phyloP scores from a whole-genome alignment of 2,888 invertebrate species.

The Pharmacophagus antenor region DNA sequence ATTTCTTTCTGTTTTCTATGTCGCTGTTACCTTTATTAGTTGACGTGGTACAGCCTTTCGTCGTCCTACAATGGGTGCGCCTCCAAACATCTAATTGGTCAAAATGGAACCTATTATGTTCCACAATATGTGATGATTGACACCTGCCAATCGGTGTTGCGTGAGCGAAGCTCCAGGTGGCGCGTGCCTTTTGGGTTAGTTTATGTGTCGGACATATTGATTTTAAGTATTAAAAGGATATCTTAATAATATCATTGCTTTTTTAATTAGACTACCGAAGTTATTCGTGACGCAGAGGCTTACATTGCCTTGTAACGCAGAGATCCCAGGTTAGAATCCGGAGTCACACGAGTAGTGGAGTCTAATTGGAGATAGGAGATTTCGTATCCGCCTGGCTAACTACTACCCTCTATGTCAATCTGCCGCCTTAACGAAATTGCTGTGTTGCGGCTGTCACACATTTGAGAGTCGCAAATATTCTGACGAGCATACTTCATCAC shows the following conservation, averaged over 20 bases:
- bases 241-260: background rate
- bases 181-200: constrained; percentile 48
- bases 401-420: no score
- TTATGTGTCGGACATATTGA: constrained; percentile 27
- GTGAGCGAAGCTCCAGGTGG: constrained; percentile 60
- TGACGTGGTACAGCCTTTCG: constrained; percentile 48
- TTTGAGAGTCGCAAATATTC: no score
- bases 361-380: no score
- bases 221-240: constrained; percentile 22
- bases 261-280: no score
- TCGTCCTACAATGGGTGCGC: constrained; percentile 50
- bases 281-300: no score
- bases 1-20: constrained; percentile 7
- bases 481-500: no score
- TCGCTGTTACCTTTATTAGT: constrained; percentile 41
- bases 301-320: no score
- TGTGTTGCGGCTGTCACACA: no score
- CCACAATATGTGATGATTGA: constrained; percentile 68
- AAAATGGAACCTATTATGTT: constrained; percentile 66
- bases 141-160: constrained; percentile 73
- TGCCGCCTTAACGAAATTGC: no score
- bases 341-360: no score
- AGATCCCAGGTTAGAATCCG: no score
- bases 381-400: no score
- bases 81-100: constrained; percentile 57